These are phyloP conservation scores for Halichondria panicea DNA, from an alignment of 37 sponge, comb jelly and placozoan species.

Conservation along the genomic window DNA sequence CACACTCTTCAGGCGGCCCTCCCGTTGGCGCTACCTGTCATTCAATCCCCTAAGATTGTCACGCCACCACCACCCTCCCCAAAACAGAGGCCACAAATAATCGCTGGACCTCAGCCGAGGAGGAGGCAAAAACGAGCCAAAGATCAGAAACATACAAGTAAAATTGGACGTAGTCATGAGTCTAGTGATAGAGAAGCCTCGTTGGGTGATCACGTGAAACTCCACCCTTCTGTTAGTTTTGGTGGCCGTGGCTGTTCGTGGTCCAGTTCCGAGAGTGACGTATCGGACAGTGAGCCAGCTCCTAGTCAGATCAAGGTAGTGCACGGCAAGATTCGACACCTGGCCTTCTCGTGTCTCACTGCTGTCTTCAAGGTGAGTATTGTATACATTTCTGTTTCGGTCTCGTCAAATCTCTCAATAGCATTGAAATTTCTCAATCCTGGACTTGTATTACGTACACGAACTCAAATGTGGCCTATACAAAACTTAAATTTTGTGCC, in stretches of 20 bases:
- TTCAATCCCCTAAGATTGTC: too few species aligned
- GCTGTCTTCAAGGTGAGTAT: conserved; percentile 22
- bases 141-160: background rate
- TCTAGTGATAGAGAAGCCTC: background rate
- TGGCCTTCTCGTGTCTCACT: conserved; percentile 18
- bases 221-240: too few species aligned
- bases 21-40: conserved; percentile 16
- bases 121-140: background rate
- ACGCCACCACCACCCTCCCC: too few species aligned
- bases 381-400: too few species aligned
- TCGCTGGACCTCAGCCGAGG: conserved; percentile 29
- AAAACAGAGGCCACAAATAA: background rate
- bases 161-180: background rate
- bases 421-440: too few species aligned
- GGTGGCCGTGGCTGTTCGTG: background rate
- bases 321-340: conserved; percentile 23
- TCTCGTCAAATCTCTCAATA: too few species aligned
- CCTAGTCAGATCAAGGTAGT: conserved; percentile 2
- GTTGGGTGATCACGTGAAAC: background rate
- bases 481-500: background rate
- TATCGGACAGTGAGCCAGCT: conserved; percentile 35
- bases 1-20: background rate
- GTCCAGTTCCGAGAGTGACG: conserved; percentile 52
- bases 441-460: too few species aligned
- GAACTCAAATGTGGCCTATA: too few species aligned